Evolutionary conservation across 2,888 invertebrate genomes (phyloP), one percentile per base, ranked within the genome.

Genomic region (Megamerina dolium): DNA sequence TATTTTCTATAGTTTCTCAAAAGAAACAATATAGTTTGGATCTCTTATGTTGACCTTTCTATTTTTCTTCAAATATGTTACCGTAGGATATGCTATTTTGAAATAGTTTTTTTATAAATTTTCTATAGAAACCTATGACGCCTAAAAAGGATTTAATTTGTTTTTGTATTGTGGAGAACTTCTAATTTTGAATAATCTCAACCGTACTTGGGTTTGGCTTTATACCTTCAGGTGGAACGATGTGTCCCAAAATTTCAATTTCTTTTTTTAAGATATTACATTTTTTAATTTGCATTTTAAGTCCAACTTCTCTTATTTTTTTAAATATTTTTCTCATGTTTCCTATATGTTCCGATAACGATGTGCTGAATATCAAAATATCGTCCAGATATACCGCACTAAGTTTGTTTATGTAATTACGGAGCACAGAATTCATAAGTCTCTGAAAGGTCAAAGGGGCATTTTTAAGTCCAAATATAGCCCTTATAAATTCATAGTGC

Each of bases 381-480:
- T 39, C 21, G 14, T 41, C 29, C 27, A 41, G 27, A 27, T 41
- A 41, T 13, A 41, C 33, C 5, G 46, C 18, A 29, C 49, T 46
- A 4, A 43, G 23, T 14, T 37, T 48, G 29, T 38, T 38, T n/a
- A 33, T 35, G 8, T 33, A 37, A 10, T 43, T 43, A 5, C n/a
- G 17, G 8, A 48, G 26, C 27, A 48, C 30, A 21, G 23, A 23
- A 20, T 47, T 40, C 43, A 43, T 14, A 10, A 41, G 23, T 14
- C 41, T 21, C 37, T 43, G 40, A 8, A 43, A 41, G 2, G 43
- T 43, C 5, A 26, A 23, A 10, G 42, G 42, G 12, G 39, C 38
- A 23, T 39, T 41, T 40, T 45, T 31, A 39, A 30, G 23, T 5
- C 46, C 47, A 19, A 42, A 45, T 1, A 44, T 43, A 44, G 45